Conservation (phyloP, 1,140 invertebrate species). For the Listronotus bonariensis region DNA sequence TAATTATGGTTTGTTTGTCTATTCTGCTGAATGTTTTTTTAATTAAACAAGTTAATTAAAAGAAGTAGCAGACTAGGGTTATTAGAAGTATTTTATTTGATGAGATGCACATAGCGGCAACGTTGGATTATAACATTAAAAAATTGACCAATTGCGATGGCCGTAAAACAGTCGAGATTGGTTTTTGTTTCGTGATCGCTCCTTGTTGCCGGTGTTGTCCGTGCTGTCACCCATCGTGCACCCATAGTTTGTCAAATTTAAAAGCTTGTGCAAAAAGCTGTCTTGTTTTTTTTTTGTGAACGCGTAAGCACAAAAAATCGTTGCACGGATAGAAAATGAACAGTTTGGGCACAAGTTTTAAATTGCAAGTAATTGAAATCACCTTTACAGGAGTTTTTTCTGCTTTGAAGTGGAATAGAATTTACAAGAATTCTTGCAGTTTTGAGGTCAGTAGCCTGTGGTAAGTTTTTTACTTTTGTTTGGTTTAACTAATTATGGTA, state of each 20-base stretch:
- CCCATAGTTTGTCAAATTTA: not conserved
- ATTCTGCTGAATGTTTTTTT: too few relatives aligned
- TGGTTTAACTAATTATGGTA: not conserved
- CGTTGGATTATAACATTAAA: too few relatives aligned
- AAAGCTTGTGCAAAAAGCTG: not conserved
- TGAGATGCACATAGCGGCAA: too few relatives aligned
- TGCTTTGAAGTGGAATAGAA: constrained; percentile 27
- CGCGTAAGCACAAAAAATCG: constrained; percentile 1
- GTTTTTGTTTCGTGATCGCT: too few relatives aligned
- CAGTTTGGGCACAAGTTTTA: constrained; percentile 10
- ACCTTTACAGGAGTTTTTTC: constrained; percentile 24
- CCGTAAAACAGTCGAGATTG: too few relatives aligned
- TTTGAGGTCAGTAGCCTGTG: constrained; percentile 27
- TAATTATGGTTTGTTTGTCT: too few relatives aligned
- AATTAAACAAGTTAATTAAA: too few relatives aligned
- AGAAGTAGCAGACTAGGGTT: too few relatives aligned
- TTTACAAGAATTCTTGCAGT: constrained; percentile 17
- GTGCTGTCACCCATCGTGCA: too few relatives aligned
- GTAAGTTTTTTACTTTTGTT: constrained; percentile 17
- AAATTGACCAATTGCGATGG: too few relatives aligned
- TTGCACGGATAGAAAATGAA: constrained; percentile 32
- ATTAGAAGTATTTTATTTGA: too few relatives aligned
- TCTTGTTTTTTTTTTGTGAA: constrained; percentile 1
- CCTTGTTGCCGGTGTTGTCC: too few relatives aligned
- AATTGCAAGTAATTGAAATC: constrained; percentile 16